Evolutionary conservation across 2,888 invertebrate genomes (phyloP).

Genomic region (Eulithis testata): DNA sequence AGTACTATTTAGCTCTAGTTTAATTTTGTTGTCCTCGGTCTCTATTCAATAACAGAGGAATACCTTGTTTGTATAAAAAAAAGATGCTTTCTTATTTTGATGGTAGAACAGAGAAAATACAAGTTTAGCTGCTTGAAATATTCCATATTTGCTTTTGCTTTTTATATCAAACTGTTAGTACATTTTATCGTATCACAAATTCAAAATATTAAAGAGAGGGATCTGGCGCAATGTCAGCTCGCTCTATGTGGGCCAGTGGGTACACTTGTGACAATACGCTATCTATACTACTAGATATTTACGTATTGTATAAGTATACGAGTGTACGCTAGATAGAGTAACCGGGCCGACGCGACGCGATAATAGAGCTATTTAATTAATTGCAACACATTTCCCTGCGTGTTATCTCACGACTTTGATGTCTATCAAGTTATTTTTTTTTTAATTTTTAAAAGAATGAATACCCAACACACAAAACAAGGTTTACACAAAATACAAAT

Average conservation of each 20-base stretch:
- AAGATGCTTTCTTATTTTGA: no score
- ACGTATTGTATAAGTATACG: not conserved
- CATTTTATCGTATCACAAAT: conserved; percentile 14
- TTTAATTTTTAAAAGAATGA: no score
- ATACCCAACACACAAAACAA: no score
- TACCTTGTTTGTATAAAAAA: no score
- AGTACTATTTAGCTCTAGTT: no score
- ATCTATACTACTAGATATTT: conserved; percentile 35
- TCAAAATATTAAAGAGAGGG: conserved; percentile 34
- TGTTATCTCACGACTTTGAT: conserved; percentile 28
- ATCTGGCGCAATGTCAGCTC: conserved; percentile 63
- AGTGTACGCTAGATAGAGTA: conserved; percentile 48
- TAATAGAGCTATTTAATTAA: conserved; percentile 77
- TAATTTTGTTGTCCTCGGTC: no score
- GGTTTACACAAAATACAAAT: no score
- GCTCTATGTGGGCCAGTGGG: conserved; percentile 66
- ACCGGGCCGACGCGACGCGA: conserved; percentile 51
- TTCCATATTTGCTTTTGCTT: not conserved
- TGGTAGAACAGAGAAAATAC: no score
- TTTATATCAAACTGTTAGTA: not conserved
- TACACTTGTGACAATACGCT: conserved; percentile 40
- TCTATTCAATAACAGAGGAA: no score
- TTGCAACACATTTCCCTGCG: conserved; percentile 51
- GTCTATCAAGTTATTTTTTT: no score
- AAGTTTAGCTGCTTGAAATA: no score